Conservation (phyloP, 2,888 invertebrate genomes). For the Lasioglossum pauxillum region DNA sequence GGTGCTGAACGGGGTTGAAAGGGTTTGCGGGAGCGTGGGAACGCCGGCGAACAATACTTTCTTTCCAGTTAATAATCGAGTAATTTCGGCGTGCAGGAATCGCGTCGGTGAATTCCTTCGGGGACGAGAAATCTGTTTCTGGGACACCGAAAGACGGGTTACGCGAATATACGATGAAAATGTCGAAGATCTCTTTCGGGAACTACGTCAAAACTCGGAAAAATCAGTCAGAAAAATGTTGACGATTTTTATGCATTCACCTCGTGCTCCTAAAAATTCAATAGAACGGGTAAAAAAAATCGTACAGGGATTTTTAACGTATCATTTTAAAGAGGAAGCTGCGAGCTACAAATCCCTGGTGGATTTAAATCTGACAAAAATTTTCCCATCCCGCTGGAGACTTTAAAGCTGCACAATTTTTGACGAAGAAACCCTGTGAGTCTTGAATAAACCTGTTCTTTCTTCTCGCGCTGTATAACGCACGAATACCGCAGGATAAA, state of each 20-base stretch:
- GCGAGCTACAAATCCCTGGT: no score
- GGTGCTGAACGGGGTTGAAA: neutral
- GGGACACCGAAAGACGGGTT: neutral
- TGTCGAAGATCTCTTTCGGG: neutral
- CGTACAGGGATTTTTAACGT: neutral
- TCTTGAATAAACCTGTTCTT: no score
- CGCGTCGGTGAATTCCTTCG: neutral
- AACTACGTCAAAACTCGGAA: neutral
- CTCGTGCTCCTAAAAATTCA: neutral
- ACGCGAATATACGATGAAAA: neutral
- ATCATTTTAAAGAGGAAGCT: no score
- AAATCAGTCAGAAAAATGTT: neutral
- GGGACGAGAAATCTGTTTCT: neutral
- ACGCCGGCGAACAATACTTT: conserved; percentile 37
- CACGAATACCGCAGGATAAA: no score
- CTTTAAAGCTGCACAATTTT: no score
- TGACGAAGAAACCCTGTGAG: no score
- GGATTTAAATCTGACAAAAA: no score
- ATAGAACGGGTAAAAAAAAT: neutral
- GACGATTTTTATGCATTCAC: neutral
- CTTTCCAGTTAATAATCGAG: conserved; percentile 60
- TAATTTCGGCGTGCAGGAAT: conserved; percentile 42
- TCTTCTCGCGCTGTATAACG: no score
- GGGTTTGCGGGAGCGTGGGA: neutral
- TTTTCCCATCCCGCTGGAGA: no score